Base-by-base conservation (phyloP, 53 echinoderm and acorn worm genomes). In the Echinometra lucunter region DNA sequence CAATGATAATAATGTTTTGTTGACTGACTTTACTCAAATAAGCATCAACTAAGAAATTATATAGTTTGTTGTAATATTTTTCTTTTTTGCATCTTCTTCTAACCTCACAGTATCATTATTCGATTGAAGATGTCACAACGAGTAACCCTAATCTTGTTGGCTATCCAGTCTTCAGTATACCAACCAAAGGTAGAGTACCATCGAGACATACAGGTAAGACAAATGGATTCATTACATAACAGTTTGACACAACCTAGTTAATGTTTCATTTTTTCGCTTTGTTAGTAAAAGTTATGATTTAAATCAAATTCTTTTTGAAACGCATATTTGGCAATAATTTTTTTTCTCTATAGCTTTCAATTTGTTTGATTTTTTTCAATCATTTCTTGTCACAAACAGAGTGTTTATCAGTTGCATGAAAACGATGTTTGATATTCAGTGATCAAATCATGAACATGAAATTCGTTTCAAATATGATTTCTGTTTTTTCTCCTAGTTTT, bases 151-250 rank as follows among this genome's bases (percentile, higher is more conserved):
- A 30, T 21, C 93, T 93, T 28, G 40, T 93, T 9, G 93, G 93
- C 58, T 80, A 93, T 57, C 93, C 93, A 34, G 18, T 93, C 37
- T 93, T 93, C 58, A 81, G 93, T 37, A 93, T 93, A 55, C 93
- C 93, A 57, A 81, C 81, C 37, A 93, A 53, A 27, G 93, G 93
- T 3, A 93, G 40, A 38, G 93, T 93, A 16, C 93, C 93, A 19
- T 80, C 81, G 2, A 93, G 57, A 57, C 23, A 75, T 23, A 80
- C 93, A 80, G 93, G 93, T 93, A 45, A 66, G 91, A 45, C n/a
- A 16, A 19, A 7, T 2, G 0, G 30, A 67, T 67, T 28, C 28
- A 67, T 30, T 67, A 32, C 32, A 30, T 67, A 32, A 67, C 19
- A 17, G 16, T 19, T 16, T 3, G 17, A 40, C 17, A 38, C 38